These are phyloP conservation scores for Nycticryphes semicollaris DNA, from an alignment of 2,113 vertebrate genomes.

Conservation along the genomic window DNA sequence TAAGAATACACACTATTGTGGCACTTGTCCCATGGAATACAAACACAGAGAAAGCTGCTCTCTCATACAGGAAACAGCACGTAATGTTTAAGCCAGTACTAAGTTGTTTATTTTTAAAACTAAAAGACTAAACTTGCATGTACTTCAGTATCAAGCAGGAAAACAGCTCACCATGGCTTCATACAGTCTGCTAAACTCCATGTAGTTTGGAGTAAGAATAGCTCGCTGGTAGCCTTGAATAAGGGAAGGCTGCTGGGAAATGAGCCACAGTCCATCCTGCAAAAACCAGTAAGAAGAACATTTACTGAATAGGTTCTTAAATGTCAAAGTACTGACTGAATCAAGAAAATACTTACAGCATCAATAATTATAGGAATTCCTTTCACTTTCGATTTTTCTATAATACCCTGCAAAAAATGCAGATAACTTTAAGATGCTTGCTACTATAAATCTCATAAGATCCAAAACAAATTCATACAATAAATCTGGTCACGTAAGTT, in stretches of 20 bases:
- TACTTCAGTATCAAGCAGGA: background rate
- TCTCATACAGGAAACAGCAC: background rate
- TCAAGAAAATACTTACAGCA: conserved; percentile 84
- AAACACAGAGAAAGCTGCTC: background rate
- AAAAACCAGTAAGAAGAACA: background rate
- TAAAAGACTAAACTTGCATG: background rate
- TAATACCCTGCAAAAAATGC: conserved; percentile 81
- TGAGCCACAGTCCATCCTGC: conserved; percentile 95
- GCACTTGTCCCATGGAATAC: background rate
- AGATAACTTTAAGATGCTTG: background rate
- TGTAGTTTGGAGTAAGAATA: conserved; percentile 92
- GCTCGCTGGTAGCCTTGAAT: conserved; percentile 90
- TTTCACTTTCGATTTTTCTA: conserved; percentile 87
- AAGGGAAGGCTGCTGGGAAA: conserved; percentile 88
- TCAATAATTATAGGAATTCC: conserved; percentile 92
- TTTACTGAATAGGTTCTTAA: background rate
- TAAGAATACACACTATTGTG: background rate
- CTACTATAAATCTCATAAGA: background rate
- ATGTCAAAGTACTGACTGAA: background rate
- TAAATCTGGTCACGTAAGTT: background rate
- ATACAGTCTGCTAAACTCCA: conserved; percentile 92
- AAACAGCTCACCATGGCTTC: conserved; percentile 87
- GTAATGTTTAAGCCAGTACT: background rate
- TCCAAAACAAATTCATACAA: background rate
- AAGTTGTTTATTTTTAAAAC: background rate